Percentiles rank a stretch among this genome's conserved stretches.
Conservation (phyloP, 2,113 vertebrate species). For the Dipodomys ordii region DNA sequence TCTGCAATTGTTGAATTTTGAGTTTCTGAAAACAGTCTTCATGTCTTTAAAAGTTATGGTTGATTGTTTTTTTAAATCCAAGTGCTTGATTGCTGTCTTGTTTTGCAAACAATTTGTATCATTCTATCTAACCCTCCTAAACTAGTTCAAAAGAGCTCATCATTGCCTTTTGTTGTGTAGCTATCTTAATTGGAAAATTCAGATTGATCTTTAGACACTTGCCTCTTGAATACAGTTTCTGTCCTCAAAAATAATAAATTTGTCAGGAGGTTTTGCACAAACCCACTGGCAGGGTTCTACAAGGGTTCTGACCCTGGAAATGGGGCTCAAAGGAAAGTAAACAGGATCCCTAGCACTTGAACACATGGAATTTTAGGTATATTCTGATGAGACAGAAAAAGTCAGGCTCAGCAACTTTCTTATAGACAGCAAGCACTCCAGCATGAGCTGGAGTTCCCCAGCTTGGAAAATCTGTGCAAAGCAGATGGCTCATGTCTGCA, state of each 20-base stretch:
- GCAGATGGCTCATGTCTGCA: background rate
- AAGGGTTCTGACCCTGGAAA: background rate
- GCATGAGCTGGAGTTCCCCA: background rate
- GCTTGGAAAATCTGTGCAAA: background rate
- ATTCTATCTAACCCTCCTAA: background rate
- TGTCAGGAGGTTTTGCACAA: background rate
- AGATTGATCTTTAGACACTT: background rate
- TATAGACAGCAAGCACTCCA: background rate
- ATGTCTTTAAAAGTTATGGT: conserved; percentile 27
- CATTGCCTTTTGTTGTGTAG: background rate
- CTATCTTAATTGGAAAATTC: background rate
- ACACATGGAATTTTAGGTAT: background rate
- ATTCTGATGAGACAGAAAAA: background rate
- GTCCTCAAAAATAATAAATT: background rate
- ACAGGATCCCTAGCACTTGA: too few relatives aligned
- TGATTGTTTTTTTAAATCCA: conserved; percentile 7
- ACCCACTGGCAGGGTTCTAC: background rate
- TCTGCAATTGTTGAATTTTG: background rate
- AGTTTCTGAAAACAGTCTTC: background rate
- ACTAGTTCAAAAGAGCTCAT: background rate
- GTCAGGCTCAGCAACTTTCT: background rate
- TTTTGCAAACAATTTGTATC: background rate
- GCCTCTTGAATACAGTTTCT: background rate
- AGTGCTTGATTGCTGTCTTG: background rate
- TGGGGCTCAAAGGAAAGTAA: accelerated